phyloP scores from a whole-genome alignment of 2,888 invertebrate species.

The Antitype chi region DNA sequence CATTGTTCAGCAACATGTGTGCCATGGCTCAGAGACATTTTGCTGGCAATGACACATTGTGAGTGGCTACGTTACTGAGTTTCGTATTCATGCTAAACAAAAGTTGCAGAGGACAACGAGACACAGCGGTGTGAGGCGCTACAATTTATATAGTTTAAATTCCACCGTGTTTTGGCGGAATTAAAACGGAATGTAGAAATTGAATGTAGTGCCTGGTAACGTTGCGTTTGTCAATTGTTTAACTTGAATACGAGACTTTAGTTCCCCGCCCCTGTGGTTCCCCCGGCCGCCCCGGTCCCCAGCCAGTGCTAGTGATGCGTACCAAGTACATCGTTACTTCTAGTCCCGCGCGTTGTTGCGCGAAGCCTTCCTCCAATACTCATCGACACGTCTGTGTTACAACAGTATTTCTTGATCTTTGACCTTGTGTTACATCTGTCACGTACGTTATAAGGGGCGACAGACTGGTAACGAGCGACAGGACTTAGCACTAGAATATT shows the following conservation, averaged over 20 bases:
- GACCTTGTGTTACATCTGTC: constrained; percentile 56
- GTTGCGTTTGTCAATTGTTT: neutral
- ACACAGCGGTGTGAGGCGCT: neutral
- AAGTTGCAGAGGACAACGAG: neutral
- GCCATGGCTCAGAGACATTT: neutral
- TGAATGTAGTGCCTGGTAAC: neutral
- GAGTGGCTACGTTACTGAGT: neutral
- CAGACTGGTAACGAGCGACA: constrained; percentile 9
- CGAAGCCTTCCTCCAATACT: constrained; percentile 77
- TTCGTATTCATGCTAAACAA: neutral
- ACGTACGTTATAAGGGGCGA: neutral
- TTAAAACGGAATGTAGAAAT: neutral
- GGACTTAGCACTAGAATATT: constrained; percentile 2
- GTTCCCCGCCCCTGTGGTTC: neutral
- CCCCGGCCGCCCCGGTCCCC: neutral
- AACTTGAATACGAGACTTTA: neutral
- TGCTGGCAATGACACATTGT: neutral
- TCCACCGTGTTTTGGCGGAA: neutral
- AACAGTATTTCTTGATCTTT: constrained; percentile 64
- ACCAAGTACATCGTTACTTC: constrained; percentile 70
- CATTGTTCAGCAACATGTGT: neutral
- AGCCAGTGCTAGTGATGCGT: constrained; percentile 21
- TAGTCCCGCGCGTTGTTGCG: constrained; percentile 80
- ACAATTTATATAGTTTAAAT: neutral
- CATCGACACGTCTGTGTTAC: constrained; percentile 68